phyloP scores from a whole-genome alignment of 2,888 invertebrate genomes.

The Emmelina monodactyla region DNA sequence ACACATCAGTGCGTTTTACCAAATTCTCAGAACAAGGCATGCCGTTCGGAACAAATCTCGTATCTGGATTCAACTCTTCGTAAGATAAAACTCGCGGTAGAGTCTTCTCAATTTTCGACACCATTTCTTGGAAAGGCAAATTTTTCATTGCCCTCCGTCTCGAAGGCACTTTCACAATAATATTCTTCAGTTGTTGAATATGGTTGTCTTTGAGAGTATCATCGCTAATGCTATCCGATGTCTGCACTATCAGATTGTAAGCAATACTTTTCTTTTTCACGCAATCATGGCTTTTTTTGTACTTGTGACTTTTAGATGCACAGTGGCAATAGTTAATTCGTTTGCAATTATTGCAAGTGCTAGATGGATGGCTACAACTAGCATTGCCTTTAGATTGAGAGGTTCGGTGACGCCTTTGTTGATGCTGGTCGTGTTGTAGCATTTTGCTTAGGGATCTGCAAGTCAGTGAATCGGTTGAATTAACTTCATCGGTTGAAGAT shows the following conservation, averaged over 20 bases:
- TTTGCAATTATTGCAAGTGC: conserved; percentile 45
- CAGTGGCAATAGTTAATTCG: conserved; percentile 33
- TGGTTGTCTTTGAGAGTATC: conserved; percentile 19
- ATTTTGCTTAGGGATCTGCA: conserved; percentile 48
- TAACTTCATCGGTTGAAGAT: conserved; percentile 35
- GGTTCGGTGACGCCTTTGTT: conserved; percentile 39
- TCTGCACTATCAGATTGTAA: conserved; percentile 53
- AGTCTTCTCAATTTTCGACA: conserved; percentile 26
- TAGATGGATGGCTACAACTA: conserved; percentile 37
- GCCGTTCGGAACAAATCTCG: conserved; percentile 23
- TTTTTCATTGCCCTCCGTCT: conserved; percentile 25
- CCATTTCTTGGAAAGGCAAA: conserved; percentile 34
- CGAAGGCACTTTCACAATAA: conserved; percentile 49
- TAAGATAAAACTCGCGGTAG: background rate
- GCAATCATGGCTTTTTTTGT: conserved; percentile 30
- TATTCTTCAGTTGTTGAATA: conserved; percentile 32
- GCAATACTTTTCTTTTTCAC: conserved; percentile 43
- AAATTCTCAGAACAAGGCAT: conserved; percentile 39
- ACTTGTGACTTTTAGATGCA: conserved; percentile 38
- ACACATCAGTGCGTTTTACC: too few species aligned
- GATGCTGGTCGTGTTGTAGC: conserved; percentile 50
- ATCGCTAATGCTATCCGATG: conserved; percentile 46
- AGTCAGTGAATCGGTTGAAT: conserved; percentile 43
- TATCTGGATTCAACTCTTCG: conserved; percentile 17
- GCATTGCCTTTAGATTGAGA: conserved; percentile 19